Base-by-base conservation (phyloP, 1,140 invertebrate species). In the Drosophila cardini region DNA sequence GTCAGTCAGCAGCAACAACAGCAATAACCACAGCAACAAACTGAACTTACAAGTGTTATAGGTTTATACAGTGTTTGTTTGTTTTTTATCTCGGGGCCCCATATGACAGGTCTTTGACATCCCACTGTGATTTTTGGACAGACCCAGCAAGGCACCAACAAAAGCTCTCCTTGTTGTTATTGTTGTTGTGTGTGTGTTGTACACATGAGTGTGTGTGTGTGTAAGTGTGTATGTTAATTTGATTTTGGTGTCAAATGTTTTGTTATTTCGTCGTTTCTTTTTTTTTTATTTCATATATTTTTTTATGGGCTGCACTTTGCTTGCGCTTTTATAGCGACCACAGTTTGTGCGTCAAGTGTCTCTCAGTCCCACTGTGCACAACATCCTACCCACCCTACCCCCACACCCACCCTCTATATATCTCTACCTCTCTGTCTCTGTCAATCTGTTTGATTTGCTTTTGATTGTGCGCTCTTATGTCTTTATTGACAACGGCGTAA, bases 141-240 rank as follows among this genome's bases (percentile, higher is more conserved):
- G 71, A 21, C 18, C 13, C 64, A 55, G 32, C 55, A 43, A 64
- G 52, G 38, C 55, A 60, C 15, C 34, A 58, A 50, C 55, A 65
- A 40, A 63, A 64, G 61, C 43, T 53, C 65, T 74, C 67, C 52
- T 46, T 55, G 40, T 45, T 70, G 36, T 40, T 21, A 36, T 18
- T 68, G 32, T 13, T 38, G 32, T 16, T 65, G 52, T 74, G 45
- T 50, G 65, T 42, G 34, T 18, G 34, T 34, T 68, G 62, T 36
- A 69, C n/a, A n/a, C n/a, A n/a, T 76, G 69, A 32, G 7, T 58
- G 32, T 64, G 34, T 63, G 36, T 32, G 69, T 64, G 50, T 87
- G 83, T 87, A 72, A 73, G 83, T 86, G 73, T 86, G 78, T 87
- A 87, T 86, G 83, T 86, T 86, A 86, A 86, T 86, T 82, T 86